Evolutionary conservation across 2,888 invertebrate genomes (phyloP).

Genomic region (Scaptomyza caliginosa): DNA sequence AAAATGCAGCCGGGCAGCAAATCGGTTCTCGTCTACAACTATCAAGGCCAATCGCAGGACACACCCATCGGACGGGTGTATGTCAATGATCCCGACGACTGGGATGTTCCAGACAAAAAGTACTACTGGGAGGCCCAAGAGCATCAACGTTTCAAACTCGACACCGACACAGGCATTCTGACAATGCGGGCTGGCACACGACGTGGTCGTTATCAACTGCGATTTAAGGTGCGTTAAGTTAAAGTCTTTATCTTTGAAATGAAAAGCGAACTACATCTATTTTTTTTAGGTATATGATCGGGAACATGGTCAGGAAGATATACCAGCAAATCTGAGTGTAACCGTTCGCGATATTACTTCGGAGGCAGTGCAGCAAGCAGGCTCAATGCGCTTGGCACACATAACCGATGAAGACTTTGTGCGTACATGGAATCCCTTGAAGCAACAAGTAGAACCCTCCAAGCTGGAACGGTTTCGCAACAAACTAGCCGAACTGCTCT

Average conservation of each 20-base stretch:
- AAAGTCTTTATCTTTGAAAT: no score
- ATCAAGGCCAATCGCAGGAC: slow-evolving; percentile 94
- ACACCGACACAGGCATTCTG: slow-evolving; percentile 96
- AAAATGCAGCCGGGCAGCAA: slow-evolving; percentile 99
- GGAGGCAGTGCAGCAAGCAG: slow-evolving; percentile 97
- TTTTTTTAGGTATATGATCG: slow-evolving; percentile 90
- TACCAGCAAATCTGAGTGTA: slow-evolving; percentile 96
- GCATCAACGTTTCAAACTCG: slow-evolving; percentile 93
- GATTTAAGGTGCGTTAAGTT: slow-evolving; percentile 86
- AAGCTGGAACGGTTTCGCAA: slow-evolving; percentile 95
- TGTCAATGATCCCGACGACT: slow-evolving; percentile 98
- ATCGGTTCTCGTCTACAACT: slow-evolving; percentile 98
- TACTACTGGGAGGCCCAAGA: slow-evolving; percentile 96
- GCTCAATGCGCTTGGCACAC: slow-evolving; percentile 95
- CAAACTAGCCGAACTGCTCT: slow-evolving; percentile 92
- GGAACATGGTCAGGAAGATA: slow-evolving; percentile 96
- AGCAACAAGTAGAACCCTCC: slow-evolving; percentile 91
- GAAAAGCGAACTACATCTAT: no score
- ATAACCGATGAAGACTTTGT: slow-evolving; percentile 98
- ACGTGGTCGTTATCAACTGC: slow-evolving; percentile 92
- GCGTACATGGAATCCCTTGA: slow-evolving; percentile 95
- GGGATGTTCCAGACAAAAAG: slow-evolving; percentile 98
- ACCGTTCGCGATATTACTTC: slow-evolving; percentile 96
- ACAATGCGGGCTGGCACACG: slow-evolving; percentile 96
- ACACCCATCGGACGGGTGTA: slow-evolving; percentile 97